Base-by-base conservation (phyloP, 2,113 vertebrate genomes). In the Gobius niger region DNA sequence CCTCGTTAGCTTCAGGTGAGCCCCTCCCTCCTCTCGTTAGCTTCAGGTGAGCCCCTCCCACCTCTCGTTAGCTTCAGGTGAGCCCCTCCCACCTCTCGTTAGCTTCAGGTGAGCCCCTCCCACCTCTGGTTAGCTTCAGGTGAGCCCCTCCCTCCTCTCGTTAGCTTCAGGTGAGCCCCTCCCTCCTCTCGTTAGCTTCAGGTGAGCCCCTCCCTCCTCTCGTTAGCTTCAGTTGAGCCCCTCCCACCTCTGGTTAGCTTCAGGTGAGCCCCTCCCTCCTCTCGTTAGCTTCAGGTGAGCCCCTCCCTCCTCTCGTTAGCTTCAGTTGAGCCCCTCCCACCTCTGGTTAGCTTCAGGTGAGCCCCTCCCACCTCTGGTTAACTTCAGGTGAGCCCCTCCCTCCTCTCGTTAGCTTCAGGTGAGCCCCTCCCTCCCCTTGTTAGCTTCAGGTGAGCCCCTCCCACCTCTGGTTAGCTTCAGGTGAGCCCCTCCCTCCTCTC, bases 41-140 rank as follows among this genome's bases (percentile, higher is more conserved):
- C 24, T 24, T 24, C 24, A 24, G 1, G 24, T 24, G 24, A 24
- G 24, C 24, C 24, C 24, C 24, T 24, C 24, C 24, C 24, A 2
- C 24, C 24, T 24, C 24, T 24, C 24, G 24, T 34, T 34, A 34
- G 24, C 24, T 34, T 34, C 24, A 34, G 24, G 24, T 34, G 24
- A 34, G 24, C 24, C 24, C 24, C 24, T 34, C 24, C 24, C 24
- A 4, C 24, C 24, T 34, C 24, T 34, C 3, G 3, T 34, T 34
- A 34, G 24, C 24, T 34, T 96, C 95, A 83, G 96, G 98, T 98
- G 44, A 71, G 82, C 60, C 13, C 16, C 47, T 49, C 47, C 47
- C 47, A 4, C 24, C 24, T 34, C 24, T 34, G 5, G 3, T 34
- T 34, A 34, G 24, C 24, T 34, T 34, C 24, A 34, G 24, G 24